Evolutionary conservation across 2,113 vertebrate species (phyloP).

Genomic region (Trochalopteron elliotii): DNA sequence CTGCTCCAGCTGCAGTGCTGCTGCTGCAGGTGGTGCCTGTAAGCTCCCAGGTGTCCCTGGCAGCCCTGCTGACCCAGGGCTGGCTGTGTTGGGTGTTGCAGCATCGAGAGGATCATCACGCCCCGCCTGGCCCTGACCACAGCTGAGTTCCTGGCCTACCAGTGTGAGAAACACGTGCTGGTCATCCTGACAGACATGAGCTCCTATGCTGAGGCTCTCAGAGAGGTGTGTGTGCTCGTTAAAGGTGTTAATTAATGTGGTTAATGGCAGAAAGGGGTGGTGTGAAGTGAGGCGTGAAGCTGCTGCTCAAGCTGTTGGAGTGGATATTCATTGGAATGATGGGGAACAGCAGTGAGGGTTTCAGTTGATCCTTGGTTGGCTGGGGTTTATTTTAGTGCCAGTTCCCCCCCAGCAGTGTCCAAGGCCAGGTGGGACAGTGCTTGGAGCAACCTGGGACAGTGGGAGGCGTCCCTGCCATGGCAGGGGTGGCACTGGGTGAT

Average conservation of each 20-base stretch:
- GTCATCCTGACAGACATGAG: constrained; percentile 92
- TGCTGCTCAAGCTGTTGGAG: not conserved
- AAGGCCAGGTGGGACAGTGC: not conserved
- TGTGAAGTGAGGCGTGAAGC: accelerated
- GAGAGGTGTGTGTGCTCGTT: constrained; percentile 70
- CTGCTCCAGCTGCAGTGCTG: accelerated
- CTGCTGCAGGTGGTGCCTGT: not conserved
- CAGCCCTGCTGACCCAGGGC: not conserved
- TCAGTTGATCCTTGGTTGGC: accelerated
- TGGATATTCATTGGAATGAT: not conserved
- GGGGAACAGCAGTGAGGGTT: not conserved
- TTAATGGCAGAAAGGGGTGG: accelerated
- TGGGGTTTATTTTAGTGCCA: not conserved
- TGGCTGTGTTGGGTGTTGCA: constrained; percentile 19
- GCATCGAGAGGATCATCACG: constrained; percentile 89
- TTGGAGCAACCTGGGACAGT: not conserved
- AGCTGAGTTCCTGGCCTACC: constrained; percentile 87
- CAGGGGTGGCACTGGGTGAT: not conserved
- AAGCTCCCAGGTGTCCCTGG: not conserved
- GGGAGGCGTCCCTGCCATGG: not conserved
- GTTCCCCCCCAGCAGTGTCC: not conserved
- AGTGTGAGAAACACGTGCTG: constrained; percentile 88
- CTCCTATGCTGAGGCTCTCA: constrained; percentile 86
- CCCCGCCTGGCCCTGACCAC: constrained; percentile 87
- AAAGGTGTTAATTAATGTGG: accelerated